Conservation (phyloP, 2,797 vertebrate species). For the Chiroxiphia lanceolata region DNA sequence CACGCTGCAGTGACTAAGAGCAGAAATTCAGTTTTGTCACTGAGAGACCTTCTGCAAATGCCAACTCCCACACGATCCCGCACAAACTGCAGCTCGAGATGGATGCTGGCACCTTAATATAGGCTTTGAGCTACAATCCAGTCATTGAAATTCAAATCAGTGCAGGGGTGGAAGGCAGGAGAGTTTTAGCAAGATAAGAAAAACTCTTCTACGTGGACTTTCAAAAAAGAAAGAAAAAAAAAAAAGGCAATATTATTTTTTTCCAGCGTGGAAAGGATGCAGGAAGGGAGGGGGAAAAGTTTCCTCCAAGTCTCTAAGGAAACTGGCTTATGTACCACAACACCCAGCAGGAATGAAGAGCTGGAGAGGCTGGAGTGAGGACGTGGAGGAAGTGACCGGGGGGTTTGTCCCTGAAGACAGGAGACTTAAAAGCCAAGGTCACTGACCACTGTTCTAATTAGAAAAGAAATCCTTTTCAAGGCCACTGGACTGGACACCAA, state of each 20-base stretch:
- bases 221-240: slow-evolving; percentile 8
- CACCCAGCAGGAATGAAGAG: not conserved
- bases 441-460: not conserved
- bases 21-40: slow-evolving; percentile 67
- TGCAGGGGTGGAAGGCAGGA: slow-evolving; percentile 70
- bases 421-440: not conserved
- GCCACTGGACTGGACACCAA: not conserved
- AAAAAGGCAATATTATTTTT: slow-evolving; percentile 23
- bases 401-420: not conserved
- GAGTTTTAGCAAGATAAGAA: slow-evolving; percentile 66
- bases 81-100: slow-evolving; percentile 58
- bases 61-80: slow-evolving; percentile 65
- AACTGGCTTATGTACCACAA: not conserved
- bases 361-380: not conserved
- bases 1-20: slow-evolving; percentile 67
- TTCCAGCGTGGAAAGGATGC: slow-evolving; percentile 50
- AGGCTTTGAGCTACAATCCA: slow-evolving; percentile 66
- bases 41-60: slow-evolving; percentile 72
- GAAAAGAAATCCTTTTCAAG: not conserved
- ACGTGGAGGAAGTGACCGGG: not conserved
- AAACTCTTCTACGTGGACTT: slow-evolving; percentile 46
- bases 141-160: slow-evolving; percentile 75
- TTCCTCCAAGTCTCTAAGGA: slow-evolving; percentile 33
- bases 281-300: slow-evolving; percentile 43
- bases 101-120: slow-evolving; percentile 67